phyloP scores from a whole-genome alignment of 2,113 vertebrate species.

The Odobenus rosmarus region DNA sequence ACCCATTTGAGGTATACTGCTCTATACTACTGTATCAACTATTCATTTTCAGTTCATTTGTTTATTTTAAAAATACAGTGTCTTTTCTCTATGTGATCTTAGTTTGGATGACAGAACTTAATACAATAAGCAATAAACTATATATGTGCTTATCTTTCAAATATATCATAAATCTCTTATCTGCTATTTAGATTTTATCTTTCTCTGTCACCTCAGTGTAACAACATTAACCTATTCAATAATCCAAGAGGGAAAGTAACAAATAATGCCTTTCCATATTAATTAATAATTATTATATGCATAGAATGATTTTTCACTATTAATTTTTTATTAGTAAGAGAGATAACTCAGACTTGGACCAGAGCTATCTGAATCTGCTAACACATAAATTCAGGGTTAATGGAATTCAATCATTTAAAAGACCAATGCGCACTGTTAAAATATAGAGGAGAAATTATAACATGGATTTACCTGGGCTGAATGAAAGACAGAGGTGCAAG shows the following conservation, averaged over 20 bases:
- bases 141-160: neutral
- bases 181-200: neutral
- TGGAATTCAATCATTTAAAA: neutral
- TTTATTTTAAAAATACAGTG: neutral
- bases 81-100: neutral
- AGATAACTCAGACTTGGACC: neutral
- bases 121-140: neutral
- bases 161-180: neutral
- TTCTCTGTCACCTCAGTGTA: neutral
- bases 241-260: neutral
- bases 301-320: neutral
- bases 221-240: neutral
- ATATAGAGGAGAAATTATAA: neutral
- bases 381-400: neutral
- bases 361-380: neutral
- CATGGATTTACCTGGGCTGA: neutral
- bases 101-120: neutral
- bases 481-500: neutral
- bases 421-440: neutral
- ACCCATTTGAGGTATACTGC: neutral
- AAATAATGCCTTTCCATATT: neutral
- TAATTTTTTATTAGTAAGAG: slow-evolving; percentile 7
- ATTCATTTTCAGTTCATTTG: neutral
- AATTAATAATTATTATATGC: neutral
- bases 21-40: neutral